phyloP scores from a whole-genome alignment of 2,888 invertebrate genomes.

The Diadegma fenestrale region DNA sequence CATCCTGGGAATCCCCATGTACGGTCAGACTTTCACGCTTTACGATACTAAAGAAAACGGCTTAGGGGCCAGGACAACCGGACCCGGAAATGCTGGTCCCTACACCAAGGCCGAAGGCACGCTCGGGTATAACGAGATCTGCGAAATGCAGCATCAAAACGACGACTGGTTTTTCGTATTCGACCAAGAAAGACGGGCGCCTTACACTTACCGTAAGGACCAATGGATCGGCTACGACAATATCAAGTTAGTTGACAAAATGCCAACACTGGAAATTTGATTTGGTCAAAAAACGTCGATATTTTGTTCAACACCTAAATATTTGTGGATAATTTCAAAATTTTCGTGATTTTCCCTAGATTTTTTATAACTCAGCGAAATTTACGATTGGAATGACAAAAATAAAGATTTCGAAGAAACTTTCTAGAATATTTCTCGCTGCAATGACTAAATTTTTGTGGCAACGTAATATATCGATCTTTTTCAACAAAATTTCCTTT shows the following conservation, averaged over 20 bases:
- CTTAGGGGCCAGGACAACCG: slow-evolving; percentile 87
- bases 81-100: slow-evolving; percentile 88
- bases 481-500: no score
- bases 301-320: no score
- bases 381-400: no score
- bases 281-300: no score
- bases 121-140: slow-evolving; percentile 90
- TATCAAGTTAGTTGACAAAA: slow-evolving; percentile 72
- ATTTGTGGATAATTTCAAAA: no score
- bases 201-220: slow-evolving; percentile 82
- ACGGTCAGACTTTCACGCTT: slow-evolving; percentile 89
- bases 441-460: no score
- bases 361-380: no score
- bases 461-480: no score
- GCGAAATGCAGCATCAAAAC: slow-evolving; percentile 75
- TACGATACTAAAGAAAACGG: slow-evolving; percentile 83
- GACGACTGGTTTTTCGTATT: slow-evolving; percentile 81
- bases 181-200: slow-evolving; percentile 84
- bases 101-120: slow-evolving; percentile 88
- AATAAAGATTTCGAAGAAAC: no score
- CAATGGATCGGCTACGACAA: slow-evolving; percentile 80
- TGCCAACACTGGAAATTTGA: no score
- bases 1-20: slow-evolving; percentile 89
- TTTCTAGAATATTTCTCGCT: no score
- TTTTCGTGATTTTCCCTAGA: no score